Base-by-base conservation (phyloP, 2,797 vertebrate genomes). In the Danio aesculapii region DNA sequence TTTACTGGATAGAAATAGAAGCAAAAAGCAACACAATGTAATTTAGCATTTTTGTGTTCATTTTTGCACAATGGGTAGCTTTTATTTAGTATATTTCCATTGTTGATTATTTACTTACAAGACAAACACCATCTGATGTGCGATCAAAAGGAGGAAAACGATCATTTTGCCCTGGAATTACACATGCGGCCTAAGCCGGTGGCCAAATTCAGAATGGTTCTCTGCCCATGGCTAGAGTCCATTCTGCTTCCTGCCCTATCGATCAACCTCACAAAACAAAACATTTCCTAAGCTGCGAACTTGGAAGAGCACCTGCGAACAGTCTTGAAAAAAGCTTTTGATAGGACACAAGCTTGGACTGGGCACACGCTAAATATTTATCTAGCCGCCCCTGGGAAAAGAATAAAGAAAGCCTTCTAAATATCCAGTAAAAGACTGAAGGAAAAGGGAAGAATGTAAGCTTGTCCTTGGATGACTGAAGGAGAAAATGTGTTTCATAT, bases 351-450 rank as follows among this genome's bases (percentile, higher is more conserved):
- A 81, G 73, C 83, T 84, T 86, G 85, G 86, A 87, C 75, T 30
- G 46, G 79, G 59, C 61, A 86, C 77, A 84, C 62, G 71, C 69
- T 75, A 80, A 88, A 88, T 90, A 86, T 92, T 87, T 89, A 87
- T 85, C 74, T 57, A 64, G 74, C 79, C n/a, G 77, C 84, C 72
- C 77, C 0, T 7, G 59, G 85, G 85, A 88, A 47, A 61, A 47
- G 69, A 46, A 59, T 50, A 75, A 21, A 84, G 81, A 83, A 70
- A 76, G 59, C 16, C 57, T 46, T 58, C 47, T 82, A 75, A 75
- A 76, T 66, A 77, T 77, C 82, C 70, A 68, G 81, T 82, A 87
- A 16, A 53, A 43, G 19, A 59, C 52, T 64, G 52, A 57, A 59
- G 44, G 46, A 79, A 67, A 68, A 59, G 55, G 53, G 41, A 66